These are phyloP conservation scores for Phaonia tiefii DNA, from an alignment of 2,888 invertebrate species.

Conservation along the genomic window DNA sequence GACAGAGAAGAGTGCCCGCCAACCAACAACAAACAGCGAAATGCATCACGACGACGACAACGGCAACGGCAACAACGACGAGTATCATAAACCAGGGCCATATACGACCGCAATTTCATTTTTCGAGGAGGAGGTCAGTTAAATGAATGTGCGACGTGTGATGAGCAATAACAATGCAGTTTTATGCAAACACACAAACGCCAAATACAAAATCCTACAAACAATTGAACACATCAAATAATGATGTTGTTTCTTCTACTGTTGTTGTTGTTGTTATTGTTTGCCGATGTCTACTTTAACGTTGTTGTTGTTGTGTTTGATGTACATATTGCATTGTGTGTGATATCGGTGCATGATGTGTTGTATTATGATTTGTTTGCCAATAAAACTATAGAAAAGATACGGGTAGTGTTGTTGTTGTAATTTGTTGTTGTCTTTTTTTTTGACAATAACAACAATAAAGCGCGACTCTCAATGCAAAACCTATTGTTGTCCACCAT, in stretches of 20 bases:
- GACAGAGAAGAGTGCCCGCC: not conserved
- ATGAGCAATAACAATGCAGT: slow-evolving; percentile 63
- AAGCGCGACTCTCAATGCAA: slow-evolving; percentile 1
- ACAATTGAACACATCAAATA: too few relatives aligned
- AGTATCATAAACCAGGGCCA: slow-evolving; percentile 56
- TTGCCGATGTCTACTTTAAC: slow-evolving; percentile 3
- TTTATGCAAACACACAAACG: not conserved
- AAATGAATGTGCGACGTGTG: slow-evolving; percentile 63
- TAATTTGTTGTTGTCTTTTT: slow-evolving; percentile 26
- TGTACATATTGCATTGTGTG: not conserved
- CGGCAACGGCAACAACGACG: not conserved
- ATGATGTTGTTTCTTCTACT: not conserved
- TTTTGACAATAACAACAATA: slow-evolving; percentile 46
- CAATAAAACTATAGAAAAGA: too few relatives aligned
- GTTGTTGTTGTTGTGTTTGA: slow-evolving; percentile 42
- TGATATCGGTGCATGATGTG: not conserved
- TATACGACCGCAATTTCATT: slow-evolving; percentile 66
- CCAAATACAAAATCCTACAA: too few relatives aligned
- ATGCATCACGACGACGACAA: slow-evolving; percentile 3
- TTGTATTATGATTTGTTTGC: too few relatives aligned
- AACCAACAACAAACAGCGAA: not conserved
- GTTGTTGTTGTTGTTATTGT: slow-evolving; percentile 41
- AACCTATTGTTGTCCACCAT: slow-evolving; percentile 7
- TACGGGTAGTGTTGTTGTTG: too few relatives aligned
- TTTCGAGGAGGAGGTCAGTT: slow-evolving; percentile 66